These are phyloP conservation scores for Arbacia lixula DNA, from an alignment of 53 echinoderm and acorn worm species.

Conservation along the genomic window DNA sequence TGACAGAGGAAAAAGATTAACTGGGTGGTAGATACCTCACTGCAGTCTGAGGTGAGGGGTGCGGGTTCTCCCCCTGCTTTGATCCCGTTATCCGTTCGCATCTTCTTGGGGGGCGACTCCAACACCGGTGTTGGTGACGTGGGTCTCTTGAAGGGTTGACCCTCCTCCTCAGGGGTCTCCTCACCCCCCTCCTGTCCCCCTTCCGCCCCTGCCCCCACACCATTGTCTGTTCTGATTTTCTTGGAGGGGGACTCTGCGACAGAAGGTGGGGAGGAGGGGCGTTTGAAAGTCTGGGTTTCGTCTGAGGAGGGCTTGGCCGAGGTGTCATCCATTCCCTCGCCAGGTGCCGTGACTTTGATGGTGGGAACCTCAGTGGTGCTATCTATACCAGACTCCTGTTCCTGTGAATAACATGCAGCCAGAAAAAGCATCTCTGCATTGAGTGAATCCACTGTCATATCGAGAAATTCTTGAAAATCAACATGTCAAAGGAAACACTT, in stretches of 20 bases:
- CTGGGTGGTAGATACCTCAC: slow-evolving; percentile 6
- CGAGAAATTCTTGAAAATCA: too few species aligned
- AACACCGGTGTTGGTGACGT: not conserved
- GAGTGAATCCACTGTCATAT: too few species aligned
- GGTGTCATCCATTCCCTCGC: slow-evolving; percentile 4
- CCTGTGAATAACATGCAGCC: slow-evolving; percentile 5
- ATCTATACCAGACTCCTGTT: slow-evolving; percentile 1
- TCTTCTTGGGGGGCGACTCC: slow-evolving; percentile 42
- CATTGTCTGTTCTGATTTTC: slow-evolving; percentile 38
- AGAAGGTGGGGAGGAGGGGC: slow-evolving; percentile 29
- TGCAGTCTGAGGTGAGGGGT: slow-evolving; percentile 28
- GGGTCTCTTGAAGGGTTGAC: slow-evolving; percentile 25
- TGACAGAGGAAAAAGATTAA: too few species aligned
- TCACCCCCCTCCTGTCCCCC: slow-evolving; percentile 9
- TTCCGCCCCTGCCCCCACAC: not conserved
- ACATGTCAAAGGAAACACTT: too few species aligned
- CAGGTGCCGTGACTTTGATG: slow-evolving; percentile 30
- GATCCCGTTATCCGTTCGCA: slow-evolving; percentile 40
- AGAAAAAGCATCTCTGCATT: too few species aligned
- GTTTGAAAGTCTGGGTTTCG: slow-evolving; percentile 32
- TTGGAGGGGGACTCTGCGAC: slow-evolving; percentile 31
- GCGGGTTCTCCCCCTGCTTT: slow-evolving; percentile 42
- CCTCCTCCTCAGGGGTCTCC: not conserved
- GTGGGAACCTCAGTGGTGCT: not conserved
- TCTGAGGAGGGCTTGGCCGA: not conserved